These are phyloP conservation scores for Blastobasis lacticolella DNA, from an alignment of 2,888 invertebrate genomes.

Conservation along the genomic window DNA sequence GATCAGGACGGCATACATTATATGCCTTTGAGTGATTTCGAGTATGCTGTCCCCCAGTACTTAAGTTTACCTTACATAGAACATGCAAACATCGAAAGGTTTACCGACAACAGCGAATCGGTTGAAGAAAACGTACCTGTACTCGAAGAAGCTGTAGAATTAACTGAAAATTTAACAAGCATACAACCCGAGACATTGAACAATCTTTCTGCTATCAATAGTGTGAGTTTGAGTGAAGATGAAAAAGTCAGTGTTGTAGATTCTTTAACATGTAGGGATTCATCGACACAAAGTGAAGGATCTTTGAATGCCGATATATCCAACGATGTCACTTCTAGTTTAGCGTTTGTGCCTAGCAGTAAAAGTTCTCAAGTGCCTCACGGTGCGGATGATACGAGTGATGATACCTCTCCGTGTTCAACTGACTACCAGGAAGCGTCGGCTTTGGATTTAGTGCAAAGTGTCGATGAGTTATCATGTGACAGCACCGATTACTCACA, in stretches of 20 bases:
- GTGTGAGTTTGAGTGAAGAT: constrained; percentile 29
- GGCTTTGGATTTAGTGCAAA: constrained; percentile 56
- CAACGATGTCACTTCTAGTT: constrained; percentile 62
- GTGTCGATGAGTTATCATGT: constrained; percentile 57
- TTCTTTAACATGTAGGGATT: constrained; percentile 37
- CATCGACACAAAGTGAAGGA: constrained; percentile 52
- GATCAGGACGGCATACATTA: constrained; percentile 50
- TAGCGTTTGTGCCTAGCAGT: constrained; percentile 64
- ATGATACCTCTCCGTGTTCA: constrained; percentile 63
- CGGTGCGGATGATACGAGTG: constrained; percentile 55
- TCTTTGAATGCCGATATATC: constrained; percentile 62
- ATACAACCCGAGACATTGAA: constrained; percentile 3
- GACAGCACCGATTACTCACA: constrained; percentile 64
- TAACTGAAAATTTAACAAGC: constrained; percentile 15
- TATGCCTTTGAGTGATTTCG: constrained; percentile 61
- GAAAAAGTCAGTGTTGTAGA: constrained; percentile 33
- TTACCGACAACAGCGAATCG: constrained; percentile 20
- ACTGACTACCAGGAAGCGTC: constrained; percentile 69
- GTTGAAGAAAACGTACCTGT: constrained; percentile 20
- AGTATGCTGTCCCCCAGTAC: constrained; percentile 59
- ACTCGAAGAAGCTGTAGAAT: constrained; percentile 22
- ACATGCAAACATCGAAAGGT: constrained; percentile 35
- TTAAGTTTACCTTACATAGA: constrained; percentile 56
- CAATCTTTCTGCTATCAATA: no score
- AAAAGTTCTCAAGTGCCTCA: constrained; percentile 52